Conservation (phyloP, 2,888 invertebrate genomes). For the Eucera pruinosa region DNA sequence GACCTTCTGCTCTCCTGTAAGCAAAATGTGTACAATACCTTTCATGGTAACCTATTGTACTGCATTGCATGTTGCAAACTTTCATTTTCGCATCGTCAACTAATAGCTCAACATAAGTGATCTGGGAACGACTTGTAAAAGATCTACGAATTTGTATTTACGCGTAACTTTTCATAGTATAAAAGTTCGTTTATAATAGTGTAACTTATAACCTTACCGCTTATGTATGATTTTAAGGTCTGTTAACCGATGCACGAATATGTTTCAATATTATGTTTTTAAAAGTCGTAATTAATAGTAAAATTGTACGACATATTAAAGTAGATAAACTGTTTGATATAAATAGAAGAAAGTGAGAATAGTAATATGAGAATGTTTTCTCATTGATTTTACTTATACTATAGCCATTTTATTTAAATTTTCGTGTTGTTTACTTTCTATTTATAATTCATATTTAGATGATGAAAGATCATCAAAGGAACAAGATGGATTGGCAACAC, state of each 20-base stretch:
- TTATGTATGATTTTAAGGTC: constrained; percentile 14
- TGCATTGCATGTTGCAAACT: constrained; percentile 43
- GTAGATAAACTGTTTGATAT: neutral
- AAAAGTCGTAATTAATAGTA: constrained; percentile 48
- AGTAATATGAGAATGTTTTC: neutral
- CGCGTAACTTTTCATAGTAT: neutral
- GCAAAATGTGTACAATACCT: constrained; percentile 81
- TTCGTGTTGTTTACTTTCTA: neutral
- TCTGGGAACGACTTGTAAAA: neutral
- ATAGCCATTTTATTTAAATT: constrained; percentile 11
- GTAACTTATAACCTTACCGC: constrained; percentile 43
- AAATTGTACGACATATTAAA: constrained; percentile 48
- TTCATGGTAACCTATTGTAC: constrained; percentile 65
- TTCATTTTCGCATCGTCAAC: neutral
- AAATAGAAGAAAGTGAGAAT: neutral
- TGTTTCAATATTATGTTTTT: neutral
- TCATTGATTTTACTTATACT: neutral
- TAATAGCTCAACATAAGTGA: neutral
- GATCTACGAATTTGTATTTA: constrained; percentile 1
- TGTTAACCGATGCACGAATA: constrained; percentile 11
- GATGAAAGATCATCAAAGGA: constrained; percentile 92
- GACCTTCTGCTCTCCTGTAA: constrained; percentile 94
- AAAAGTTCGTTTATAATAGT: constrained; percentile 15
- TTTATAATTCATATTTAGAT: constrained; percentile 85
- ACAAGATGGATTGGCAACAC: constrained; percentile 90